Evolutionary conservation across 2,888 invertebrate species (phyloP), one percentile per base, ranked within the genome.

Genomic region (Petrolisthes cinctipes): DNA sequence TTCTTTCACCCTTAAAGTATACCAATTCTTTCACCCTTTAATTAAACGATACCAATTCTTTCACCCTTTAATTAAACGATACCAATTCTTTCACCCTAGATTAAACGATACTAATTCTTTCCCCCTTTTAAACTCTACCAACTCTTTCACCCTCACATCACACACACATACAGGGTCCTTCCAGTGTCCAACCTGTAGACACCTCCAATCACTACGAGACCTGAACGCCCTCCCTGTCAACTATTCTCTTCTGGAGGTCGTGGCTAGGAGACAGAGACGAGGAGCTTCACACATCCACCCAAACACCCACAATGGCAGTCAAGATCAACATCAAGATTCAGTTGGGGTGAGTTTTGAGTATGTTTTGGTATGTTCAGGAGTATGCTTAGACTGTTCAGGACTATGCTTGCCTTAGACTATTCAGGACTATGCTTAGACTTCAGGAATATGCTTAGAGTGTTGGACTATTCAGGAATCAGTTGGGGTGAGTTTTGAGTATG

Each of bases 191-290:
- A 57, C 85, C 5, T 81, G 85, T 51, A 73, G 85, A 9, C 73
- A 54, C 5, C 20, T 56, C n/a, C 85, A 86, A 37, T 73, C 81
- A 5, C 56, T 86, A 0, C 17, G 23, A 0, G 53, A 54, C 75
- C 20, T 81, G n/a, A 73, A 71, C 14, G 81, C 71, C 20, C 57
- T 86, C n/a, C 85, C 85, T 1, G 85, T 86, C 37, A 86, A 86
- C 37, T 86, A 86, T n/a, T 73, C 85, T 14, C 85, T 86, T 6
- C 75, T 86, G 14, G 81, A 86, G 81, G 85, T 86, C 57, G 53
- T 75, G 4, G 20, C n/a, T 11, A 68, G 37, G 79, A n/a, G 71
- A 71, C 17, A 71, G 71, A 3, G 71, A 71, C 71, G 71, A 11
- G 5, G 7, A 6, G 7, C 53, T 66, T 14, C 66, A 66, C 81